These are phyloP conservation scores for Heliconius ismenius DNA, from an alignment of 2,888 invertebrate species.

Conservation along the genomic window DNA sequence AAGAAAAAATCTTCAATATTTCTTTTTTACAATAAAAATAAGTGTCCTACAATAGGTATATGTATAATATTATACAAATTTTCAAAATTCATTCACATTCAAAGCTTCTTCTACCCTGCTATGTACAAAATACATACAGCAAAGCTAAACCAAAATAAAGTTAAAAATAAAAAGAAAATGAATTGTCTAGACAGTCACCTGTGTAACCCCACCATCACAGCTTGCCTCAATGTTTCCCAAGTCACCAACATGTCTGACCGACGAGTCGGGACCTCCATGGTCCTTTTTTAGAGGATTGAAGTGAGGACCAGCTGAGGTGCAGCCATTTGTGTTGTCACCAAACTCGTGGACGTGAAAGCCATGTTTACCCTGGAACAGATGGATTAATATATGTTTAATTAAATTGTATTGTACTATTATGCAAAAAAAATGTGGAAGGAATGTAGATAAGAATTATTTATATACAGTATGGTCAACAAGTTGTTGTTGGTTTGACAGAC, in stretches of 20 bases:
- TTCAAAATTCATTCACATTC: too few relatives aligned
- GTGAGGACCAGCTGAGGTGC: slow-evolving; percentile 96
- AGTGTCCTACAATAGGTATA: too few relatives aligned
- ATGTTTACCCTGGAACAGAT: slow-evolving; percentile 77
- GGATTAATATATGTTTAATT: not conserved
- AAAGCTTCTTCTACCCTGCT: too few relatives aligned
- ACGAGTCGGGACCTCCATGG: slow-evolving; percentile 90
- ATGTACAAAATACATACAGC: not conserved
- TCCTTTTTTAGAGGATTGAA: slow-evolving; percentile 92
- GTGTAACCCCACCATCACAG: slow-evolving; percentile 83
- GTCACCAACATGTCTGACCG: slow-evolving; percentile 92
- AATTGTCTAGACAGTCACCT: slow-evolving; percentile 55
- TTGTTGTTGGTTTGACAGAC: too few relatives aligned
- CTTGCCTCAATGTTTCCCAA: slow-evolving; percentile 91
- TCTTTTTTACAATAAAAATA: too few relatives aligned
- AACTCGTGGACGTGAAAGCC: slow-evolving; percentile 98
- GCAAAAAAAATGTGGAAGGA: too few relatives aligned
- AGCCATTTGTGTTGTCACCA: slow-evolving; percentile 97
- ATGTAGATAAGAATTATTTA: too few relatives aligned
- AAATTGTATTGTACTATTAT: too few relatives aligned
- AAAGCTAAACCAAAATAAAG: not conserved
- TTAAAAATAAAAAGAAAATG: not conserved
- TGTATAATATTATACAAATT: too few relatives aligned
- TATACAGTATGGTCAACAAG: too few relatives aligned
- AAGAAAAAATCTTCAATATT: too few relatives aligned